A percentile compares a stretch with the other conserved stretches of the same genome.
Conservation (phyloP, 2,797 vertebrate genomes). For the Tamandua tetradactyla region DNA sequence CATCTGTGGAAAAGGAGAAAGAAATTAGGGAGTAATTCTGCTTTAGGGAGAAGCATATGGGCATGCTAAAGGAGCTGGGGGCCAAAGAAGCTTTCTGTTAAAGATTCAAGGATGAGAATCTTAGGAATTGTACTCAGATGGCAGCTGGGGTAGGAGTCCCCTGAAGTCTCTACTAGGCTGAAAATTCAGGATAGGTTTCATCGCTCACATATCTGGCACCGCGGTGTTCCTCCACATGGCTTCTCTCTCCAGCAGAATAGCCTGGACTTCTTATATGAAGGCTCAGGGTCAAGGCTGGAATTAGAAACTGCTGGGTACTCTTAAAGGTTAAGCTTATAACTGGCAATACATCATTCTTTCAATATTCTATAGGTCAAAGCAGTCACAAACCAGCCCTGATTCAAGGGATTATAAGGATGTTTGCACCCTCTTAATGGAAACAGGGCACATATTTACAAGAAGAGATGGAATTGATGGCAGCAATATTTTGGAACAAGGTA, state of each 20-base stretch:
- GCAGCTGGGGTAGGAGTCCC: neutral
- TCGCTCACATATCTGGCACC: neutral
- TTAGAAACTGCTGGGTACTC: neutral
- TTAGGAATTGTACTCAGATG: neutral
- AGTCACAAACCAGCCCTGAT: neutral
- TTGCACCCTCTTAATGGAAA: neutral
- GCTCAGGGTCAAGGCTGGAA: neutral
- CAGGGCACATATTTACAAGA: neutral
- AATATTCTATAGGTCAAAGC: neutral
- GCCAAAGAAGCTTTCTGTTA: constrained; percentile 49
- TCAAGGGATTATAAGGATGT: neutral
- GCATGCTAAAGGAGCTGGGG: neutral
- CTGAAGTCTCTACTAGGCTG: neutral
- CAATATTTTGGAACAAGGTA: neutral
- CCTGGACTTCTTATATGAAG: neutral
- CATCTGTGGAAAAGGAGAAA: neutral
- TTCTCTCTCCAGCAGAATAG: neutral
- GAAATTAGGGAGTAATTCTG: neutral
- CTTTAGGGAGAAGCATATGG: neutral
- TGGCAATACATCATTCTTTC: neutral
- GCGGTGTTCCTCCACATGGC: neutral
- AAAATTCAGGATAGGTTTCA: constrained; percentile 44
- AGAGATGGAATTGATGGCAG: neutral
- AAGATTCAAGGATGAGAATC: constrained; percentile 29
- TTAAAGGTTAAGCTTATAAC: neutral